Percentiles rank a stretch among this genome's conserved stretches.
phyloP scores from a whole-genome alignment of 2,888 invertebrate species.

The Eupithecia vulgata region DNA sequence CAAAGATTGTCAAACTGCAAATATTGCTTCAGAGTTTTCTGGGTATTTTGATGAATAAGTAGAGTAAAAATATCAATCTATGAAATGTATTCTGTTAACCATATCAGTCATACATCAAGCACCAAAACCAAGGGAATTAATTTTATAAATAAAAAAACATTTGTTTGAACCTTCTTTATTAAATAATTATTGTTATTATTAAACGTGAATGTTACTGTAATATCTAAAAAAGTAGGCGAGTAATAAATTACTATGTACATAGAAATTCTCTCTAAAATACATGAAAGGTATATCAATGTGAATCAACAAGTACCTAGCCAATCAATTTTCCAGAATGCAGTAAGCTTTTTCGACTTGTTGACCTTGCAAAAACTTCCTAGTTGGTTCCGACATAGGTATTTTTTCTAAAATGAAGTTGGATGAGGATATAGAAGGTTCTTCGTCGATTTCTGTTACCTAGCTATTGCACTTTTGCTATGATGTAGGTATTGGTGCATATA shows the following conservation, averaged over 20 bases:
- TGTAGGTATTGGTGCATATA: too few relatives aligned
- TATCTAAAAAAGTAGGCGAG: slow-evolving; percentile 74
- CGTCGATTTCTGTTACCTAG: background rate
- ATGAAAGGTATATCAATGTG: slow-evolving; percentile 20
- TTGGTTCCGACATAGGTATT: background rate
- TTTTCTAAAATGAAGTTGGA: background rate
- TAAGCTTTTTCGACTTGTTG: background rate
- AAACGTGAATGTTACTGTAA: slow-evolving; percentile 74
- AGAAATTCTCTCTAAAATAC: slow-evolving; percentile 42
- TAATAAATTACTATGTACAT: slow-evolving; percentile 68
- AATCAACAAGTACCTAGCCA: background rate
- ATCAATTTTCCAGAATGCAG: background rate
- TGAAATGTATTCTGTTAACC: too few relatives aligned
- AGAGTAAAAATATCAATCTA: too few relatives aligned
- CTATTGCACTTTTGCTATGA: background rate
- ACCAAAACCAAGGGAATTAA: background rate
- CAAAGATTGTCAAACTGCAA: too few relatives aligned
- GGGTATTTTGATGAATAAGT: too few relatives aligned
- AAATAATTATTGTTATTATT: slow-evolving; percentile 71
- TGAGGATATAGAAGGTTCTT: background rate
- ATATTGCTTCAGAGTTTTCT: too few relatives aligned
- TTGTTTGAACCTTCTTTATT: slow-evolving; percentile 68
- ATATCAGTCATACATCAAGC: too few relatives aligned
- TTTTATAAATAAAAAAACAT: slow-evolving; percentile 37
- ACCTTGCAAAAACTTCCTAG: background rate